A percentile compares a stretch with the other conserved stretches of the same genome.
These are phyloP conservation scores for Fragum whitleyi DNA, from an alignment of 2,888 invertebrate genomes.

Conservation along the genomic window DNA sequence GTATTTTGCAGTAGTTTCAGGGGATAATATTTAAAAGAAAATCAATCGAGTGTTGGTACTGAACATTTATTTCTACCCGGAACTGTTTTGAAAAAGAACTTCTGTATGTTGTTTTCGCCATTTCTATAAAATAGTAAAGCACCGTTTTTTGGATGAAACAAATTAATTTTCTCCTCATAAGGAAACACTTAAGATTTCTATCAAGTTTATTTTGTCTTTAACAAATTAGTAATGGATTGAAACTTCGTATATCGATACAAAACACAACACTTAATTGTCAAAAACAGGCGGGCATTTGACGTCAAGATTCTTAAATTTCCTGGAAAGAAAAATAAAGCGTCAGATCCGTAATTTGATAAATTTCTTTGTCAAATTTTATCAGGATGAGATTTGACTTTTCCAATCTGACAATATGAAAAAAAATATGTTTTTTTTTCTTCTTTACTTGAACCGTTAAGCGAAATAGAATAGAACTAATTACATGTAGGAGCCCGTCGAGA, in stretches of 20 bases:
- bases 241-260: background rate
- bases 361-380: background rate
- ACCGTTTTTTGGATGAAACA: background rate
- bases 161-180: background rate
- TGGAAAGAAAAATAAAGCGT: background rate
- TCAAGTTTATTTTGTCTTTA: background rate
- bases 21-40: too few relatives aligned
- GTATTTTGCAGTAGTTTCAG: too few relatives aligned
- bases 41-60: too few relatives aligned
- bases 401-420: too few relatives aligned
- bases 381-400: background rate
- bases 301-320: background rate
- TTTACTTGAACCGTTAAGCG: too few relatives aligned
- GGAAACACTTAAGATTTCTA: slow-evolving; percentile 1
- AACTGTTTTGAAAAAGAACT: too few relatives aligned
- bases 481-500: too few relatives aligned
- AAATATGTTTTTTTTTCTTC: too few relatives aligned
- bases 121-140: too few relatives aligned
- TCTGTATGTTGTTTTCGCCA: too few relatives aligned
- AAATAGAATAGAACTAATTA: too few relatives aligned
- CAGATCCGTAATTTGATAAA: background rate
- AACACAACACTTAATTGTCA: background rate
- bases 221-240: background rate
- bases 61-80: too few relatives aligned
- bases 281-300: background rate